A percentile compares a stretch with the other conserved stretches of the same genome.
Conservation (phyloP, 2,888 invertebrate species). For the Lasioglossum lativentre region DNA sequence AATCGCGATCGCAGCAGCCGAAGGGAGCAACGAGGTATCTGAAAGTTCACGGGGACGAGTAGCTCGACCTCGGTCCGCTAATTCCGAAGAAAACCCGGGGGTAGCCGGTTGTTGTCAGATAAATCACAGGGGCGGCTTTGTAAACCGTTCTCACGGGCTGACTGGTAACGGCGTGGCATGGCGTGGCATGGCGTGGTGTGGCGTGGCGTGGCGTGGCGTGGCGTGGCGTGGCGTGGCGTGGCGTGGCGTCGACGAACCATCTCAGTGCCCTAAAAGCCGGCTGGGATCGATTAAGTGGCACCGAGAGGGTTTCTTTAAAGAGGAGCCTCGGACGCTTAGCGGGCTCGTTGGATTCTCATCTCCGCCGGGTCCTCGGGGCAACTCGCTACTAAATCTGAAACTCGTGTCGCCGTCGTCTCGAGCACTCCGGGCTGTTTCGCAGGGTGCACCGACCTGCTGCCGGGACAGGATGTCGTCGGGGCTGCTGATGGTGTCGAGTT, state of each 20-base stretch:
- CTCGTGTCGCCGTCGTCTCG: constrained; percentile 60
- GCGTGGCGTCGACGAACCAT: constrained; percentile 40
- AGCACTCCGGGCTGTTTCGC: constrained; percentile 61
- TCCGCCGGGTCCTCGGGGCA: constrained; percentile 61
- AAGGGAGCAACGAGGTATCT: neutral
- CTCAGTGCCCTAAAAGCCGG: constrained; percentile 61
- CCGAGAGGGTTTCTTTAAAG: constrained; percentile 71
- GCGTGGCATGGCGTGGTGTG: constrained; percentile 12
- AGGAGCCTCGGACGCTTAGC: constrained; percentile 67
- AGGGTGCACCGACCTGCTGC: constrained; percentile 42
- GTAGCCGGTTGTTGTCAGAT: constrained; percentile 31
- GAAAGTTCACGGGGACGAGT: neutral
- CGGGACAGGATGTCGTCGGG: constrained; percentile 42
- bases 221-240: constrained; percentile 15
- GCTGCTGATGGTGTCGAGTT: constrained; percentile 27
- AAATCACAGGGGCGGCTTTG: constrained; percentile 34
- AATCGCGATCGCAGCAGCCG: neutral
- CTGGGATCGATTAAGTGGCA: constrained; percentile 72
- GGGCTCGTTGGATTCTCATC: constrained; percentile 67
- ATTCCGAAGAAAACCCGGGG: constrained; percentile 35
- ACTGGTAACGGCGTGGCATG: constrained; percentile 21
- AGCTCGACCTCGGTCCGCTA: constrained; percentile 6
- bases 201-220: constrained; percentile 19
- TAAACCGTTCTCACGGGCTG: constrained; percentile 42
- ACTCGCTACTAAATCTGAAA: constrained; percentile 67